Evolutionary conservation across 2,888 invertebrate species (phyloP), one percentile per base, ranked within the genome.

Genomic region (Netelia melanura): DNA sequence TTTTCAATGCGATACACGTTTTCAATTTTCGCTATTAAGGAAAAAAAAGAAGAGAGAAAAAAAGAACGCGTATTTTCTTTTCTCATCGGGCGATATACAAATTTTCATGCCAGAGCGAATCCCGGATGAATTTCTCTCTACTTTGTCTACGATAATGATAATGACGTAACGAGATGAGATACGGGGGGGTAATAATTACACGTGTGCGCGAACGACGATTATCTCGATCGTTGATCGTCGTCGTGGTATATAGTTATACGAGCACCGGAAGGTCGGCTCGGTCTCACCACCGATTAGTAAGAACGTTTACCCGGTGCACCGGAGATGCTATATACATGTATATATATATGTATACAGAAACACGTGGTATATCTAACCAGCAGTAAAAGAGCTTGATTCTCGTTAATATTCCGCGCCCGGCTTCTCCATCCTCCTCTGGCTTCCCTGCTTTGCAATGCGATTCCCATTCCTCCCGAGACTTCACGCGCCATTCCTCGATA

Each of bases 381-480:
- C 68, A 71, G 70, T 58, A 83, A 77, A 67, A 80, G 81, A 76
- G 88, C 81, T 86, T 87, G 89, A 90, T 89, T 87, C 87, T 90
- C 90, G 89, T 91, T 91, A 91, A 90, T 91, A 91, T 91, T 91
- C 91, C 84, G 89, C 77, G 86, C 86, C 87, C 87, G 86, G 74
- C 86, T 76, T 84, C 81, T 87, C 89, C 88, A 88, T 88, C 88
- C 83, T 80, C 87, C 87, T 88, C 78, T 74, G 6, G 71, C 81
- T 75, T 70, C 72, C 70, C 56, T 78, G 64, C 74, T 79, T 78
- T 71, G 70, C 58, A 84, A 77, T 81, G 79, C 76, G 67, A 86
- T 78, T 86, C 67, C 75, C 79, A 86, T 79, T 80, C 79, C 84
- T 76, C 68, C 61, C 58, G 58, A 77, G 86, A 68, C 81, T 80